Percentiles rank a stretch among this genome's conserved stretches.
phyloP scores from a whole-genome alignment of 92 coral and sea anemone genomes.

The Porites lobata region DNA sequence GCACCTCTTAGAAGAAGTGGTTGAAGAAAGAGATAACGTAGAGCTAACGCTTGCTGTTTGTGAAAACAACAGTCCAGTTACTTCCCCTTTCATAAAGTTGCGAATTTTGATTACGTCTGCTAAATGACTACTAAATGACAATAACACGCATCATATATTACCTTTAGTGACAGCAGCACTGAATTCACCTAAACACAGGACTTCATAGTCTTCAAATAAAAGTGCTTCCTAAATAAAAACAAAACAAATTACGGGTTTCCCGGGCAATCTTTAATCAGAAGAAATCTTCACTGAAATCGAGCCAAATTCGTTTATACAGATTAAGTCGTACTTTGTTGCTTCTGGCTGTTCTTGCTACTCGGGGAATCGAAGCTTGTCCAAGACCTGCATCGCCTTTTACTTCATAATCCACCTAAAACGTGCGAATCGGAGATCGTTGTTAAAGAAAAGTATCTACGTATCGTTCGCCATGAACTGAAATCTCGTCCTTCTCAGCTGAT shows the following conservation, averaged over 20 bases:
- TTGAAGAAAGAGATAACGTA: no score
- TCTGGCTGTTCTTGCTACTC: conserved; percentile 73
- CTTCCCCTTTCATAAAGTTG: no score
- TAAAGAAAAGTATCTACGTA: no score
- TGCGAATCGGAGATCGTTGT: background rate
- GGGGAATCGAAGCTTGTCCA: conserved; percentile 78
- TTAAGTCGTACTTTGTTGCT: conserved; percentile 54
- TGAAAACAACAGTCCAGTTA: no score
- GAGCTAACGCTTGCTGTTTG: no score
- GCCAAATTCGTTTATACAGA: no score
- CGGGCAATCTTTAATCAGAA: no score
- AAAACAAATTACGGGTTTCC: background rate
- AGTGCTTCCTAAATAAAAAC: conserved; percentile 58
- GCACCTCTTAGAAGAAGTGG: no score
- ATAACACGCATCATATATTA: conserved; percentile 1
- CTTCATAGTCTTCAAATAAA: conserved; percentile 67
- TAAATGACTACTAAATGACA: background rate
- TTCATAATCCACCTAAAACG: conserved; percentile 73
- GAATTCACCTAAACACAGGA: conserved; percentile 76
- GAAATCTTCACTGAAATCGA: no score
- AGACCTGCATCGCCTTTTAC: conserved; percentile 87
- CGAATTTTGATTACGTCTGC: background rate
- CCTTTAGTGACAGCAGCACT: conserved; percentile 77
- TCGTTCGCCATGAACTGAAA: no score
- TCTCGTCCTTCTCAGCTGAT: no score